phyloP scores from a whole-genome alignment of 1,140 invertebrate genomes.

The Caenorhabditis remanei region DNA sequence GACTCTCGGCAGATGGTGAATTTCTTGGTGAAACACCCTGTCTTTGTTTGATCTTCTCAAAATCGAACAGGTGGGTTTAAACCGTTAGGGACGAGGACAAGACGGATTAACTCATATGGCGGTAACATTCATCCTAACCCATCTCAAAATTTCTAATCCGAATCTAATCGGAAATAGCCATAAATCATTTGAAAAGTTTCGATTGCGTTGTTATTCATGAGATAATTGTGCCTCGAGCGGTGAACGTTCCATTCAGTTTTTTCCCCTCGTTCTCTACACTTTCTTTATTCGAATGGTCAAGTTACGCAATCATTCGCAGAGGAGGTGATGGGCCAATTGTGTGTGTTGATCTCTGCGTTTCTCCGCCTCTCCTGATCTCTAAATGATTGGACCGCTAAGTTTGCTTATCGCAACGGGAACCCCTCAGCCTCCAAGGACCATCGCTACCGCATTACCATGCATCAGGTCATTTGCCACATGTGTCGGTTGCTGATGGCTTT shows the following conservation, averaged over 20 bases:
- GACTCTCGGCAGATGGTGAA: conserved; percentile 4
- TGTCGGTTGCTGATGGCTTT: conserved; percentile 18
- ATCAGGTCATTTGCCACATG: conserved; percentile 41
- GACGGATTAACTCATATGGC: background rate
- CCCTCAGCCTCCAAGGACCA: conserved; percentile 16
- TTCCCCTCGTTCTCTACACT: background rate
- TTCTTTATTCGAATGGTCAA: conserved; percentile 39
- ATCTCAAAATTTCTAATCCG: no score
- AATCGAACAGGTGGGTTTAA: conserved; percentile 16
- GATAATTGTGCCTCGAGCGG: conserved; percentile 11
- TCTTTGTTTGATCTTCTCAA: background rate
- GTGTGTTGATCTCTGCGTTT: conserved; percentile 33
- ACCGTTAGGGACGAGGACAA: background rate
- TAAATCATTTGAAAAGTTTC: conserved; percentile 12
- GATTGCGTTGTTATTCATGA: background rate
- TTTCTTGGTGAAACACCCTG: conserved; percentile 7
- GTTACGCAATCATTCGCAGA: conserved; percentile 55
- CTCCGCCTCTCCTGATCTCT: conserved; percentile 7
- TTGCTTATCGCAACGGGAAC: conserved; percentile 42
- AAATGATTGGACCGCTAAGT: background rate
- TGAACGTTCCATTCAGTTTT: conserved; percentile 45
- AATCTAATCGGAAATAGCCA: background rate
- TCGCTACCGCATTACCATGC: conserved; percentile 32
- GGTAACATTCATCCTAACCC: background rate
- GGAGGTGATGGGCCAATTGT: conserved; percentile 38